phyloP scores from a whole-genome alignment of 1,140 invertebrate species.

The Oppia nitens region DNA sequence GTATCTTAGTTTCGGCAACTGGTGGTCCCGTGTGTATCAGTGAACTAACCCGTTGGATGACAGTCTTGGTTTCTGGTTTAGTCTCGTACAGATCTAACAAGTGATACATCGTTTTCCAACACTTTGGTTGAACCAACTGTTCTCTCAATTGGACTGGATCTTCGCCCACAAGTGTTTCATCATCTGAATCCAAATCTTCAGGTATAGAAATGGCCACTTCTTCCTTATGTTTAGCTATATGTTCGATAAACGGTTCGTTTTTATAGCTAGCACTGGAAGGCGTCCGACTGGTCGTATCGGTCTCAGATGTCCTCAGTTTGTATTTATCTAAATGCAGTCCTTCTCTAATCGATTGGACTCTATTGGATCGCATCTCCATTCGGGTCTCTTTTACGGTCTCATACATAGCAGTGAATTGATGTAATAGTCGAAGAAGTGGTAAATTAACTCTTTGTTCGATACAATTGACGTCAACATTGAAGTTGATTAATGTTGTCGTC shows the following conservation, averaged over 20 bases:
- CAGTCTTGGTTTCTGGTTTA: slow-evolving; percentile 82
- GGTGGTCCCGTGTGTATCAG: neutral
- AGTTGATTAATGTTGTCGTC: slow-evolving; percentile 68
- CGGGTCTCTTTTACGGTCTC: slow-evolving; percentile 90
- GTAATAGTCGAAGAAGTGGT: slow-evolving; percentile 73
- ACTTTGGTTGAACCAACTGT: slow-evolving; percentile 46
- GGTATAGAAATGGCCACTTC: neutral
- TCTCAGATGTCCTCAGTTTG: slow-evolving; percentile 12
- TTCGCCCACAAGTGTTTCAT: neutral
- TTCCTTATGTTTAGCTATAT: neutral
- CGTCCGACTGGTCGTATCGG: neutral
- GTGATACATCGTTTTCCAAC: slow-evolving; percentile 87
- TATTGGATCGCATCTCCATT: slow-evolving; percentile 52
- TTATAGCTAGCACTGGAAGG: neutral
- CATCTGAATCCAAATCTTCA: neutral
- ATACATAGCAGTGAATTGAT: slow-evolving; percentile 95
- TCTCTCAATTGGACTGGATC: neutral
- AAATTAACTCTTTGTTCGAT: slow-evolving; percentile 86
- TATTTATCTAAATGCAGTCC: slow-evolving; percentile 18
- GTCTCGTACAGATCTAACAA: slow-evolving; percentile 80
- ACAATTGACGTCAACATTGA: slow-evolving; percentile 64
- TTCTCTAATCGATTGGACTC: slow-evolving; percentile 26
- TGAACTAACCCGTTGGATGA: slow-evolving; percentile 27
- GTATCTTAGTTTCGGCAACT: slow-evolving; percentile 18
- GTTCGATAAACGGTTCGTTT: neutral